phyloP scores from a whole-genome alignment of 2,113 vertebrate genomes.

The Laticauda laticaudata region DNA sequence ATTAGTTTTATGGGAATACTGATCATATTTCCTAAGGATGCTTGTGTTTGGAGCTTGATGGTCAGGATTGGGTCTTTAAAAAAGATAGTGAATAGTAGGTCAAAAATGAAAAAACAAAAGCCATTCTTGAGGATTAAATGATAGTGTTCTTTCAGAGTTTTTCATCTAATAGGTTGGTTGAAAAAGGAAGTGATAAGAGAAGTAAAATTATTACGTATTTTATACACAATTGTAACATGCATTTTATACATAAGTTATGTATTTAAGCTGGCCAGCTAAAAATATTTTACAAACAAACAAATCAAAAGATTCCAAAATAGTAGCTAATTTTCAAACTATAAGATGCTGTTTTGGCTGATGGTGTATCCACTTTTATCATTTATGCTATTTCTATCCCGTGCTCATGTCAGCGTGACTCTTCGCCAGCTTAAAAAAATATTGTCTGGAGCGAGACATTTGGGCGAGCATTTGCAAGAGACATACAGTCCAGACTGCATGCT shows the following conservation, averaged over 20 bases:
- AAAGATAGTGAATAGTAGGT: not conserved
- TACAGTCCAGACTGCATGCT: not conserved
- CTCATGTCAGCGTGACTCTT: not conserved
- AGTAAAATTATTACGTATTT: not conserved
- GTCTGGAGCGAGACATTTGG: not conserved
- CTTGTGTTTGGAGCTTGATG: not conserved
- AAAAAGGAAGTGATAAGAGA: not conserved
- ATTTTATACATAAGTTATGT: not conserved
- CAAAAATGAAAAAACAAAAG: not conserved
- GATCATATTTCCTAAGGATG: not conserved
- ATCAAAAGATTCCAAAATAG: not conserved
- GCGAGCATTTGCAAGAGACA: not conserved
- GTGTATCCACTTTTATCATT: not conserved
- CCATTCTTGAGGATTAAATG: not conserved
- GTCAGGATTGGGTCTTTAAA: not conserved
- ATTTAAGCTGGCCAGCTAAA: not conserved
- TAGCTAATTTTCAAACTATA: not conserved
- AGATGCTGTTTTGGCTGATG: not conserved
- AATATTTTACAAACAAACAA: not conserved
- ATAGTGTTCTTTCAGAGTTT: not conserved
- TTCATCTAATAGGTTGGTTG: not conserved
- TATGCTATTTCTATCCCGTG: not conserved
- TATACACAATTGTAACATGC: not conserved
- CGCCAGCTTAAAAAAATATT: not conserved
- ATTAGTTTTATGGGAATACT: slow-evolving; percentile 20